Evolutionary conservation across 2,888 invertebrate genomes (phyloP).

Genomic region (Cybosia mesomella): DNA sequence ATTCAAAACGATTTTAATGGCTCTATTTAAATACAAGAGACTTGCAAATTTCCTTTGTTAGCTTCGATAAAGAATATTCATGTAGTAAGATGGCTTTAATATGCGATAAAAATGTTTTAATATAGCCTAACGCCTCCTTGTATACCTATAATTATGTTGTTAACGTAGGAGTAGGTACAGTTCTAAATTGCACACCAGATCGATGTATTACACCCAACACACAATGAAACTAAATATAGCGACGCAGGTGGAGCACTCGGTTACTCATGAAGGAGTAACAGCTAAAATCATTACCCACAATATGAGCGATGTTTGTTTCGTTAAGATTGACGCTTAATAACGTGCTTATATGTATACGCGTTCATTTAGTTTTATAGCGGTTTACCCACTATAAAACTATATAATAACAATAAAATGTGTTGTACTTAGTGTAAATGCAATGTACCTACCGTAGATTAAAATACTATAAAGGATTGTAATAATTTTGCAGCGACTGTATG

Average conservation of each 20-base stretch:
- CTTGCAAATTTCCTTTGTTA: slow-evolving; percentile 14
- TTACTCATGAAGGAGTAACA: slow-evolving; percentile 66
- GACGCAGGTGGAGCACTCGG: slow-evolving; percentile 71
- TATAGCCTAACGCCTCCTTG: slow-evolving; percentile 17
- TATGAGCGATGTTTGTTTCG: slow-evolving; percentile 47
- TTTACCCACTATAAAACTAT: too few species aligned
- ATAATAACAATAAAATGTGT: too few species aligned
- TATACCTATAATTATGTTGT: slow-evolving; percentile 27
- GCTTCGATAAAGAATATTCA: slow-evolving; percentile 15
- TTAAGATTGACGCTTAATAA: slow-evolving; percentile 26
- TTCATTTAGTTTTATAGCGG: slow-evolving; percentile 5
- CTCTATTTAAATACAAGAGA: slow-evolving; percentile 6
- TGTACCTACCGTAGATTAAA: too few species aligned
- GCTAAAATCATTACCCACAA: slow-evolving; percentile 56
- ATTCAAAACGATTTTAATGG: slow-evolving; percentile 15
- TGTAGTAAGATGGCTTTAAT: slow-evolving; percentile 12
- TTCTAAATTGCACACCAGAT: slow-evolving; percentile 65
- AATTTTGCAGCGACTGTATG: not conserved
- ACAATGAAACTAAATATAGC: slow-evolving; percentile 85
- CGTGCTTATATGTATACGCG: not conserved
- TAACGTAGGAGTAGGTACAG: slow-evolving; percentile 46
- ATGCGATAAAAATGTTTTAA: slow-evolving; percentile 19
- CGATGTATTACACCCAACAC: slow-evolving; percentile 75
- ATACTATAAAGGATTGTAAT: not conserved
- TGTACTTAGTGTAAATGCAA: too few species aligned